Evolutionary conservation across 2,797 vertebrate species (phyloP).

Genomic region (Semaprochilodus insignis): DNA sequence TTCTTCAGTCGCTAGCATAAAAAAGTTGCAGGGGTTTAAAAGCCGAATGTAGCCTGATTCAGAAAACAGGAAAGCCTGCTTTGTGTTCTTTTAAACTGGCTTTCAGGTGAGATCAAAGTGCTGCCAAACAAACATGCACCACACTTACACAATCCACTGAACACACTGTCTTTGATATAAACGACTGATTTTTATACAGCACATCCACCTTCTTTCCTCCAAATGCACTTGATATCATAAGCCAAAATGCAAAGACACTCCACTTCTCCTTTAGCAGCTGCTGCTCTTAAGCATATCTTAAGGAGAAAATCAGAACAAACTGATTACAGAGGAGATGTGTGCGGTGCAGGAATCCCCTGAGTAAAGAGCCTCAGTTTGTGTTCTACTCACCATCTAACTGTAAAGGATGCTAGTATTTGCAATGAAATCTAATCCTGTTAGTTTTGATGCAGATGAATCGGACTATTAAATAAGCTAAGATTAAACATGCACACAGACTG

Average conservation of each 20-base stretch:
- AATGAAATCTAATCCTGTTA: not conserved
- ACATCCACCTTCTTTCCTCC: not conserved
- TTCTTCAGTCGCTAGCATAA: not conserved
- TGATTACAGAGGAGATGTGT: not conserved
- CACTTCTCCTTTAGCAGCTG: not conserved
- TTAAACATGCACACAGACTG: not conserved
- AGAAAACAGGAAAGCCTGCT: not conserved
- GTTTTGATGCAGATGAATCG: not conserved
- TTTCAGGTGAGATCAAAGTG: not conserved
- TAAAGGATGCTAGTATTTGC: not conserved
- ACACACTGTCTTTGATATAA: not conserved
- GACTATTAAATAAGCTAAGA: not conserved
- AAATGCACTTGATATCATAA: not conserved
- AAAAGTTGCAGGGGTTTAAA: not conserved
- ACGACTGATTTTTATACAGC: not conserved
- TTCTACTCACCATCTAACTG: not conserved
- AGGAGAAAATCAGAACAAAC: not conserved
- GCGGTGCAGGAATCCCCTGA: not conserved
- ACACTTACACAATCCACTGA: not conserved
- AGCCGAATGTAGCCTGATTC: not conserved
- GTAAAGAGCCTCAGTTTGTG: not conserved
- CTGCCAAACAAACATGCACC: not conserved
- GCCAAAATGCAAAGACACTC: not conserved
- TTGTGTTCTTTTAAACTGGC: not conserved
- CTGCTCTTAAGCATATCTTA: not conserved